A percentile compares a stretch with the other conserved stretches of the same genome.
These are phyloP conservation scores for Meliscaeva auricollis DNA, from an alignment of 2,888 invertebrate species.

Conservation along the genomic window DNA sequence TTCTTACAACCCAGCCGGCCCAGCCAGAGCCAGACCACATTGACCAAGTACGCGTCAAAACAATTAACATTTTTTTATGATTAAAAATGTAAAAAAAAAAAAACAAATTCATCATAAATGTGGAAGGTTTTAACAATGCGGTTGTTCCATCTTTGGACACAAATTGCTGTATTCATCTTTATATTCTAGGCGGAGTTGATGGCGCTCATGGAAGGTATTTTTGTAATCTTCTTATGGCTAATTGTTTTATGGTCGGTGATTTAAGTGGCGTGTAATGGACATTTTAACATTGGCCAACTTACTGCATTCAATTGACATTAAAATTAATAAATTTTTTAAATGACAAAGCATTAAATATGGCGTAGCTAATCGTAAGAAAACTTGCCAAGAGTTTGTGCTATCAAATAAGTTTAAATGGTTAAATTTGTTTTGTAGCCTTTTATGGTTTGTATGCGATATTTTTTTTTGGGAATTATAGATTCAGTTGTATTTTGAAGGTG, in stretches of 20 bases:
- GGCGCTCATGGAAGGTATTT: background rate
- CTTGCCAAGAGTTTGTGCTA: background rate
- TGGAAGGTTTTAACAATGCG: background rate
- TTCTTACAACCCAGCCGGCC: conserved; percentile 26
- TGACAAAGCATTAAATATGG: conserved; percentile 13
- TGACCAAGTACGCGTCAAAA: conserved; percentile 41
- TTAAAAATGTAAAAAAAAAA: conserved; percentile 11
- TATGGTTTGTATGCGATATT: background rate
- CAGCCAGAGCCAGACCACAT: conserved; percentile 11
- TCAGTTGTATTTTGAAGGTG: conserved; percentile 9
- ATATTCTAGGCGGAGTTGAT: conserved; percentile 17
- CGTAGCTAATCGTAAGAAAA: background rate
- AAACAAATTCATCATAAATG: conserved; percentile 7
- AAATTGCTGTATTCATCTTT: conserved; percentile 32
- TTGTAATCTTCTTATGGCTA: conserved; percentile 14
- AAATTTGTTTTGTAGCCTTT: background rate
- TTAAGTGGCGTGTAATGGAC: conserved; percentile 49
- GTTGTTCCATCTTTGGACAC: conserved; percentile 14
- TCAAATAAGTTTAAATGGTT: background rate
- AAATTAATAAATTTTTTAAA: conserved; percentile 30
- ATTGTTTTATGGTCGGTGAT: conserved; percentile 29
- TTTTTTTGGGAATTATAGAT: background rate
- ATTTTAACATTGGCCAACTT: conserved; percentile 63
- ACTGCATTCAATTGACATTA: conserved; percentile 41
- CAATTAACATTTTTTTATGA: conserved; percentile 65